A percentile compares a stretch with the other conserved stretches of the same genome.
Conservation (phyloP, 2,888 invertebrate genomes). For the Brachypterus glaber region DNA sequence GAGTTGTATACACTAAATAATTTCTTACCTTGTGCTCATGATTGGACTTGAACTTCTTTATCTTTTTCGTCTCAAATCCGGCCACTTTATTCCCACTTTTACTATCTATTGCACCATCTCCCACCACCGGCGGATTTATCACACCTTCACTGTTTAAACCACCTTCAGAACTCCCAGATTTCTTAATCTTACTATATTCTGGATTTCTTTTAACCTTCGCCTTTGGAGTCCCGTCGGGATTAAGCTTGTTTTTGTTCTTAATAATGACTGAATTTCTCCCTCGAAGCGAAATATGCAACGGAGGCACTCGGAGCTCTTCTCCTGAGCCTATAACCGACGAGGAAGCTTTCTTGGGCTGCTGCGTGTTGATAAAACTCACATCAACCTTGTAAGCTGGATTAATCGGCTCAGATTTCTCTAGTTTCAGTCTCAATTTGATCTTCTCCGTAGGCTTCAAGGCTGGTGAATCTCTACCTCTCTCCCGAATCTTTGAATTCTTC, state of each 20-base stretch:
- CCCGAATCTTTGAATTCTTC: constrained; percentile 26
- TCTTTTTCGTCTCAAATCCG: constrained; percentile 26
- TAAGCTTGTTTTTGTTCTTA: constrained; percentile 52
- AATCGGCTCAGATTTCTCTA: constrained; percentile 75
- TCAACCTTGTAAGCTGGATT: constrained; percentile 64
- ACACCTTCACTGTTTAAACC: too few relatives aligned
- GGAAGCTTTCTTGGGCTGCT: constrained; percentile 41
- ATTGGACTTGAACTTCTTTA: constrained; percentile 33
- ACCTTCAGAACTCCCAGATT: too few relatives aligned
- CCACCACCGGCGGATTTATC: too few relatives aligned
- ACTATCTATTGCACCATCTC: constrained; percentile 3
- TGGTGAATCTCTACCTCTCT: constrained; percentile 37
- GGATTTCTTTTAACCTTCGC: constrained; percentile 30
- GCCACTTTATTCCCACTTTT: constrained; percentile 10
- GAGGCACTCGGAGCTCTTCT: constrained; percentile 77
- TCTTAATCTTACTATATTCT: constrained; percentile 24
- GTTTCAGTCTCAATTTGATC: constrained; percentile 70
- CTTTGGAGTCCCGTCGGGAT: constrained; percentile 30
- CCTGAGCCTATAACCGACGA: constrained; percentile 27
- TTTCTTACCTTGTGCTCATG: constrained; percentile 28
- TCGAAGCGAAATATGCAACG: constrained; percentile 76
- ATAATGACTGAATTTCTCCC: constrained; percentile 80
- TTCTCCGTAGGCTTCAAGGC: constrained; percentile 52
- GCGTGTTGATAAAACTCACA: constrained; percentile 55
- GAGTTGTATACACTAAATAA: too few relatives aligned